Evolutionary conservation across 2,888 invertebrate genomes (phyloP).

Genomic region (Timema podura): DNA sequence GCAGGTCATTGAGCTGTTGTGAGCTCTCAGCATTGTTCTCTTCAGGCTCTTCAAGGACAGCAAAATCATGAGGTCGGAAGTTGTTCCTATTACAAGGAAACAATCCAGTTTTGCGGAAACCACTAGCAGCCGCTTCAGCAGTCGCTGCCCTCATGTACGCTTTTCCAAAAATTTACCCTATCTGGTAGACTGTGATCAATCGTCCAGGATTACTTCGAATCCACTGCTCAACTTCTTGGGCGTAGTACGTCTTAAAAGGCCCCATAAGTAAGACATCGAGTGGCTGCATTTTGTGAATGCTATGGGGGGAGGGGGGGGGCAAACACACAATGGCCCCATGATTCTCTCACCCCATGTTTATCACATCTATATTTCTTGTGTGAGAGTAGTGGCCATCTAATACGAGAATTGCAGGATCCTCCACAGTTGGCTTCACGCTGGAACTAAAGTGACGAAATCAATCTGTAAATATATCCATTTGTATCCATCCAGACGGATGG

Average conservation of each 20-base stretch:
- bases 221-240: background rate
- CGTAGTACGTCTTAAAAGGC: constrained; percentile 1
- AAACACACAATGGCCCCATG: background rate
- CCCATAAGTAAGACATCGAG: constrained; percentile 25
- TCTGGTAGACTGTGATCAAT: background rate
- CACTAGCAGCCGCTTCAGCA: background rate
- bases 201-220: background rate
- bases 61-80: background rate
- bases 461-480: constrained; percentile 18
- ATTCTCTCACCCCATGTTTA: constrained; percentile 27
- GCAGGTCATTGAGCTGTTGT: no score
- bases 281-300: constrained; percentile 13
- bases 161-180: constrained; percentile 4
- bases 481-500: constrained; percentile 35
- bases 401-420: constrained; percentile 33
- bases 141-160: background rate
- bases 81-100: background rate
- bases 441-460: constrained; percentile 27
- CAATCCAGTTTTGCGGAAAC: constrained; percentile 7
- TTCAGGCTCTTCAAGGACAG: background rate
- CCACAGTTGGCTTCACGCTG: constrained; percentile 26
- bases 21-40: no score
- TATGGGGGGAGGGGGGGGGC: constrained; percentile 6
- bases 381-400: constrained; percentile 35
- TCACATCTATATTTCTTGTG: constrained; percentile 32